Evolutionary conservation across 2,888 invertebrate species (phyloP), one percentile per base, ranked within the genome.

Genomic region (Euzetes globulus): DNA sequence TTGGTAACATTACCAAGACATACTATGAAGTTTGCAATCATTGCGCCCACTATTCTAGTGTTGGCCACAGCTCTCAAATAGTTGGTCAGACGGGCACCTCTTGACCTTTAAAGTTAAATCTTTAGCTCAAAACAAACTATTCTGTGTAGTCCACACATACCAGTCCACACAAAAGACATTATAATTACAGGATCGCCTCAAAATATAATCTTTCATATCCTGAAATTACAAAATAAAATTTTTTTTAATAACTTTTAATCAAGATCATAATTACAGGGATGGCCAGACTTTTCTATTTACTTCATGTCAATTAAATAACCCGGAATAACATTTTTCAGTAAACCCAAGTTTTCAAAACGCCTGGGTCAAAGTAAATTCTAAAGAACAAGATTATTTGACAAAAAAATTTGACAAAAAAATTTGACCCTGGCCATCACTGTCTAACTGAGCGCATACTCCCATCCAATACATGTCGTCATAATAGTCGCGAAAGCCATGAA

Each of bases 401-500:
- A n/a, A n/a, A n/a, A n/a, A n/a, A n/a, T n/a, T n/a, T n/a, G n/a
- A n/a, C n/a, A n/a, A n/a, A n/a, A n/a, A n/a, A n/a, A n/a, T n/a
- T n/a, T n/a, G n/a, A n/a, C n/a, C n/a, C n/a, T 19, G 22, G 52
- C 7, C 52, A 52, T 19, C 50, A 33, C 33, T 33, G 33, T 7
- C 33, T 33, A 7, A 33, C 33, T 33, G 33, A 63, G 15, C n/a
- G n/a, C 75, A 37, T 60, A 75, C 72, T 4, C 76, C 76, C 76
- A 76, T 76, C 76, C 76, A 76, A 45, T 76, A 50, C 72, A 76
- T 72, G 27, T 76, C 74, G 52, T 76, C 72, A 33, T 73, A 76
- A 68, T 37, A 63, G 63, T 70, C 71, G n/a, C 37, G 63, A 37
- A 71, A 76, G 27, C 76, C 76, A 50, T 76, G 76, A 22, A 76